Percentiles rank a stretch among this genome's conserved stretches.
Evolutionary conservation across 2,113 vertebrate species (phyloP).

Genomic region (Tylochromis polylepis): DNA sequence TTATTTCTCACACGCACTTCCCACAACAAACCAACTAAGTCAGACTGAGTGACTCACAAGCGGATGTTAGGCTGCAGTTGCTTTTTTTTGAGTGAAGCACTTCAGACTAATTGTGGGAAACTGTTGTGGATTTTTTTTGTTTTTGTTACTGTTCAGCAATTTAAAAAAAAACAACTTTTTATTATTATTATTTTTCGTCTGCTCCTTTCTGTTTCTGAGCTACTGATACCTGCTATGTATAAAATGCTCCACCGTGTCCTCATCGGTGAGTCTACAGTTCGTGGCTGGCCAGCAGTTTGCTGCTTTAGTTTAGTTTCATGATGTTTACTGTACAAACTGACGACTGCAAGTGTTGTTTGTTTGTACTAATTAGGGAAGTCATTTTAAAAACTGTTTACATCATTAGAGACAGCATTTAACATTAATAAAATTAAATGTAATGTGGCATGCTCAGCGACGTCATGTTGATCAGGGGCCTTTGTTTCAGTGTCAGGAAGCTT

Average conservation of each 20-base stretch:
- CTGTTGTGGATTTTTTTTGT: not conserved
- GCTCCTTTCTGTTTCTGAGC: not conserved
- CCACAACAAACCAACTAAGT: not conserved
- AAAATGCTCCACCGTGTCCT: not conserved
- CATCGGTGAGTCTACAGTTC: not conserved
- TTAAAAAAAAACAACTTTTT: fast-evolving
- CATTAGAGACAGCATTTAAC: not conserved
- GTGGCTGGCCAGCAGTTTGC: not conserved
- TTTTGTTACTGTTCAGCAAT: not conserved
- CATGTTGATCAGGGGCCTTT: not conserved
- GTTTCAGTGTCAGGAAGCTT: not conserved
- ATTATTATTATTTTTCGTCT: not conserved
- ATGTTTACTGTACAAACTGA: not conserved
- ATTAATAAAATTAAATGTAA: not conserved
- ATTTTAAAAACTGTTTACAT: not conserved
- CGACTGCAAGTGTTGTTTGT: not conserved
- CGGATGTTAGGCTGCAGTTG: not conserved
- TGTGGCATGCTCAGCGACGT: not conserved
- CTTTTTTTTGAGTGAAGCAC: not conserved
- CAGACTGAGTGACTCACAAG: not conserved
- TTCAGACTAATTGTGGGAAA: not conserved
- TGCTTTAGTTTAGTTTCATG: not conserved
- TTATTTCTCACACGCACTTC: not conserved
- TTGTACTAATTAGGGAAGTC: not conserved
- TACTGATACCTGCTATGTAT: not conserved